Evolutionary conservation across 1,140 invertebrate species (phyloP), one percentile per base, ranked within the genome.

Genomic region (Heliconius melpomene): DNA sequence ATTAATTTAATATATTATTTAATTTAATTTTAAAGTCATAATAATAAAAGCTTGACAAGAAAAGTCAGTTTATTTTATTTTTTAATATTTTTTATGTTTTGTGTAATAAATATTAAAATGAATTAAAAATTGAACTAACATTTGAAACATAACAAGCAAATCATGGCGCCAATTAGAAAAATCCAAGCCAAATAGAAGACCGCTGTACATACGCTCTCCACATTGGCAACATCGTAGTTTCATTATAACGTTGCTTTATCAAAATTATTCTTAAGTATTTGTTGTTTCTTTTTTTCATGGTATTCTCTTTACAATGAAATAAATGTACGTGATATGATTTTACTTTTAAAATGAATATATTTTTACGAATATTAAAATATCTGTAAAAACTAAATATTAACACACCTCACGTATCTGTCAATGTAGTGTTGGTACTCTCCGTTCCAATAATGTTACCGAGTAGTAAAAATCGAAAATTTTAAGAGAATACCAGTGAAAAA

Each of bases 171-270:
- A n/a, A 7, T 32, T 7, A 29, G 29, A 52, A 26, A 72, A 23
- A 75, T 23, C 11, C 1, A 18, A 82, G 73, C 50, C 74, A 18
- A 79, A 82, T 79, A 82, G 71, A 77, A 77, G 75, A 80, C 78
- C 76, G 86, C 85, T 89, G 90, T 90, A 91, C 84, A 91, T 90
- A 90, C 82, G 84, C 89, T 89, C 83, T 83, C 80, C 82, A 79
- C 85, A 87, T 87, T 87, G 86, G 87, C 86, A 85, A 86, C 71
- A 82, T 52, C 60, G 75, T 79, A 81, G 77, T 75, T 29, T 71
- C 73, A 74, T 74, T 74, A 66, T 26, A 26, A 29, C 9, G 23
- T 66, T 66, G 60, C 60, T 66, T 66, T 26, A 5, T 26, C 23
- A 66, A 66, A 66, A 66, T 66, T 66, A 20, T 52, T 9, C n/a